Evolutionary conservation across 1,140 invertebrate species (phyloP), one percentile per base, ranked within the genome.

Genomic region (Drosophila subpulchrella): DNA sequence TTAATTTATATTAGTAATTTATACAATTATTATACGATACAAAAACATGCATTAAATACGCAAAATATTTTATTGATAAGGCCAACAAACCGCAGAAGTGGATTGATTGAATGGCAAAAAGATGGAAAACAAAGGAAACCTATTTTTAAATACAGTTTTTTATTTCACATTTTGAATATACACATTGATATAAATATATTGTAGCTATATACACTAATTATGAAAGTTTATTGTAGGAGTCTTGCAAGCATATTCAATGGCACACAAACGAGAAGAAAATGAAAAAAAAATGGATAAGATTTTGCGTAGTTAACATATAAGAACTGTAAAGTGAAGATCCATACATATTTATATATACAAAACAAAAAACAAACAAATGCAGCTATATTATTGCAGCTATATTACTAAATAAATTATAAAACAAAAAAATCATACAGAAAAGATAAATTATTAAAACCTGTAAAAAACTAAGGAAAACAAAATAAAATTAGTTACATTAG

Each of bases 401-500:
- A 79, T 76, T 82, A 82, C 65, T 77, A 75, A 72, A 86, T 75
- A 76, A 85, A 79, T 74, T 84, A 83, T 58, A 68, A 82, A 63
- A 82, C 39, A 81, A 81, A 66, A 65, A 56, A 53, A 77, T 27
- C 80, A 81, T 78, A 81, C 79, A 80, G 55, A 81, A 79, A 77
- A 81, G 57, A 86, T 81, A 82, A 86, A 84, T 83, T 85, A 81
- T 85, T 79, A 68, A 84, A 86, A 86, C 79, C 79, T 88, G 84
- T 89, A 88, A 89, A 88, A 88, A 88, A 84, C 61, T 89, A 88
- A 89, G 84, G 80, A 88, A 86, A 84, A 62, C 77, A 88, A 88
- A 88, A 84, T 89, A 88, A 88, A 88, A 81, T 89, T 90, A 88
- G 84, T 88, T 88, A 89, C 85, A 88, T 88, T 88, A 88, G 83